Evolutionary conservation across 2,888 invertebrate genomes (phyloP).

Genomic region (Sminthurinus aureus): DNA sequence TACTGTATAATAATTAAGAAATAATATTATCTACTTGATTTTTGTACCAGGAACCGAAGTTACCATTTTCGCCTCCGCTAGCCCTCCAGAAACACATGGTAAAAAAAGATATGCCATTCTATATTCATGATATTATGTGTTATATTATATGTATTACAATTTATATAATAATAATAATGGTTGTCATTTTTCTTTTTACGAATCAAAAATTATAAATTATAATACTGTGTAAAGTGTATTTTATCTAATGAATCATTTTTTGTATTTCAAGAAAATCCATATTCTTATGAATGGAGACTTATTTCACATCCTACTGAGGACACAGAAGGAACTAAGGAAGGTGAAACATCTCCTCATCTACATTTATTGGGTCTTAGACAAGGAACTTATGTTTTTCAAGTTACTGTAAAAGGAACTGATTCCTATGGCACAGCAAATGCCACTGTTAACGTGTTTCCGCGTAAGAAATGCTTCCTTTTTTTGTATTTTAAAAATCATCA

Average conservation of each 20-base stretch:
- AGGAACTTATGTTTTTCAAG: slow-evolving; percentile 88
- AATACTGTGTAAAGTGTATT: too few relatives aligned
- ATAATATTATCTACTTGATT: not conserved
- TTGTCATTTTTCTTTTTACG: too few relatives aligned
- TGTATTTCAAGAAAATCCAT: slow-evolving; percentile 74
- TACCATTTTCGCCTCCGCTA: slow-evolving; percentile 80
- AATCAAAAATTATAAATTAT: too few relatives aligned
- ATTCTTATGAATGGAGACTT: slow-evolving; percentile 88
- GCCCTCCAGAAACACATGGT: slow-evolving; percentile 76
- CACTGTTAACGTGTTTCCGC: slow-evolving; percentile 87
- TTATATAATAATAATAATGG: slow-evolving; percentile 26
- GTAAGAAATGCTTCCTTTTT: too few relatives aligned
- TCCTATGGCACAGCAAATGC: slow-evolving; percentile 89
- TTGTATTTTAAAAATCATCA: too few relatives aligned
- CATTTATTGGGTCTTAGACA: slow-evolving; percentile 83
- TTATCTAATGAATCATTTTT: too few relatives aligned
- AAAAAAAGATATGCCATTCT: slow-evolving; percentile 39
- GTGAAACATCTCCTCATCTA: slow-evolving; percentile 83
- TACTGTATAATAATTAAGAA: too few relatives aligned
- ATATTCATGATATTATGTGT: too few relatives aligned
- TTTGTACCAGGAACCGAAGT: slow-evolving; percentile 82
- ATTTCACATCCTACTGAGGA: slow-evolving; percentile 83
- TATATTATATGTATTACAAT: not conserved
- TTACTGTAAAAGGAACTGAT: slow-evolving; percentile 77
- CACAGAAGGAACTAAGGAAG: slow-evolving; percentile 77